Percentiles rank a stretch among this genome's conserved stretches.
These are phyloP conservation scores for Folsomia candida DNA, from an alignment of 2,888 invertebrate genomes.

Conservation along the genomic window DNA sequence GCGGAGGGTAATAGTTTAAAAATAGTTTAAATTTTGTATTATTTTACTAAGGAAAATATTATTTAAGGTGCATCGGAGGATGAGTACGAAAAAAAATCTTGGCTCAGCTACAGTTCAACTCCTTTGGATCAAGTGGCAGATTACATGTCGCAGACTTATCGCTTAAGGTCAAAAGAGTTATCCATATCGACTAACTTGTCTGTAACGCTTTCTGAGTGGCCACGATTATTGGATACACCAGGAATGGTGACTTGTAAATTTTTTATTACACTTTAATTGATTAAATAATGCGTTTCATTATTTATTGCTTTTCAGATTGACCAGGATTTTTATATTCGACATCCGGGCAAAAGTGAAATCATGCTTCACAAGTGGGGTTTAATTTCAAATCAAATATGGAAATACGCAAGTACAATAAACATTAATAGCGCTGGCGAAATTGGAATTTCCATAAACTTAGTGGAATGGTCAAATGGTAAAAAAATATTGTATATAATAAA, in stretches of 20 bases:
- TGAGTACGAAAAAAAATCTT: not conserved
- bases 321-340: not conserved
- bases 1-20: too few species aligned
- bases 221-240: not conserved
- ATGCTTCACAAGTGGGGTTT: not conserved
- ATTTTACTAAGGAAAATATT: too few species aligned
- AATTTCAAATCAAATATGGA: not conserved
- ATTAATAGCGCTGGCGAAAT: too few species aligned
- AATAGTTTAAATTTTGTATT: too few species aligned
- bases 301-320: not conserved
- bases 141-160: not conserved
- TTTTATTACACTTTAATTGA: too few species aligned
- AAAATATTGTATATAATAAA: too few species aligned
- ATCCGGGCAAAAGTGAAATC: not conserved
- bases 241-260: not conserved
- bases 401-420: not conserved
- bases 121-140: not conserved
- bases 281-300: not conserved
- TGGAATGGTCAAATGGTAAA: too few species aligned
- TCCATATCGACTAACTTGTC: not conserved
- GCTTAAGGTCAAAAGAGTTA: not conserved
- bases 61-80: too few species aligned
- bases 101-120: not conserved
- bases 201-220: not conserved
- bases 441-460: too few species aligned